These are phyloP conservation scores for Glyptemys insculpta DNA, from an alignment of 2,797 vertebrate genomes.

Conservation along the genomic window DNA sequence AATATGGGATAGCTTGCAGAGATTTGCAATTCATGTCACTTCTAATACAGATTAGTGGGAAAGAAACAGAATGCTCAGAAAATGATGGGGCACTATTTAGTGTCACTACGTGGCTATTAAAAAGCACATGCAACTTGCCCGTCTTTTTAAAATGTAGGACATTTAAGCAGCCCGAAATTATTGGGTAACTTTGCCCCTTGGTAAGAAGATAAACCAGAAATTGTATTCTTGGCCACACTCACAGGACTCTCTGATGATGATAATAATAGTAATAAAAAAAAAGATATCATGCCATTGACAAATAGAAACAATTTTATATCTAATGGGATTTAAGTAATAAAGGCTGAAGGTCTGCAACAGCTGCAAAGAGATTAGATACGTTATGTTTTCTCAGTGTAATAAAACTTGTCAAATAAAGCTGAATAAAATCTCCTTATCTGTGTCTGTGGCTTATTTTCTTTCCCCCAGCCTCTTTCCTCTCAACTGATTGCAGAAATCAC, in stretches of 20 bases:
- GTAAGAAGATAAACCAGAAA: slow-evolving; percentile 59
- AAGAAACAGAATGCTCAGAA: not conserved
- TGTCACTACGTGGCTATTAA: not conserved
- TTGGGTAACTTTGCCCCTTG: slow-evolving; percentile 57
- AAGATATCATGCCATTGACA: slow-evolving; percentile 69
- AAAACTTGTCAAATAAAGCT: slow-evolving; percentile 78
- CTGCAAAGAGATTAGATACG: slow-evolving; percentile 74
- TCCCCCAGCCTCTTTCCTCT: slow-evolving; percentile 67
- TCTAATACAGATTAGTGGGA: not conserved
- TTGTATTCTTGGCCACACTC: slow-evolving; percentile 47
- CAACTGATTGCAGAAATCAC: slow-evolving; percentile 60
- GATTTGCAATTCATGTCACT: not conserved
- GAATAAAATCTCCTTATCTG: slow-evolving; percentile 77
- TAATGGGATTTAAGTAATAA: slow-evolving; percentile 80
- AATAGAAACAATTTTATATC: slow-evolving; percentile 78
- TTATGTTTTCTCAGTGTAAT: slow-evolving; percentile 76
- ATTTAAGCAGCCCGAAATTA: slow-evolving; percentile 46
- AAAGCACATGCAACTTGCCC: not conserved
- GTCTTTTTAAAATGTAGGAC: slow-evolving; percentile 50
- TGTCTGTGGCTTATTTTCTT: slow-evolving; percentile 69
- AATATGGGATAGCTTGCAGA: not conserved
- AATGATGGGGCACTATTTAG: slow-evolving; percentile 22
- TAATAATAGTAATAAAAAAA: slow-evolving; percentile 64
- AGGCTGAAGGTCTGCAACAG: slow-evolving; percentile 71
- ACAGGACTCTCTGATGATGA: slow-evolving; percentile 56